Evolutionary conservation across 1,140 invertebrate genomes (phyloP), one percentile per base, ranked within the genome.

Genomic region (Meloidogyne chitwoodi): DNA sequence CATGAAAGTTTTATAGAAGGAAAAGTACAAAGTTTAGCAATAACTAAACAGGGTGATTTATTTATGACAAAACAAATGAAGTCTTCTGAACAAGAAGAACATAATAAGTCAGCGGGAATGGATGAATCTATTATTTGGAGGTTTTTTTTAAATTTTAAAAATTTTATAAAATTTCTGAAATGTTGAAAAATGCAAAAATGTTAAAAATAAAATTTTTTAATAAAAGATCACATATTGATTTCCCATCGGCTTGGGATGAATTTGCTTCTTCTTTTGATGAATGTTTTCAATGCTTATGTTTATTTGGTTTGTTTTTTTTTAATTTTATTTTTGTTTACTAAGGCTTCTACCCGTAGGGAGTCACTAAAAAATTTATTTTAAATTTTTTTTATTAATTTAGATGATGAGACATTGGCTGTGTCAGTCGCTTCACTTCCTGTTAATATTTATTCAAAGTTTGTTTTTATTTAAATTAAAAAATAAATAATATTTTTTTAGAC

Each of bases 381-480:
- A 31, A 19, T 66, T 1, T 34, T 11, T 65, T 65, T 65, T 6
- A 26, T 24, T 24, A 24, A 2, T 19, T 72, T 61, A 64, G 71
- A 63, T 63, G 34, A 63, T 63, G 63, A 81, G 10, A 87, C 84
- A 27, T 27, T 86, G 14, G 77, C 84, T 16, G 86, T 79, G 12
- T 74, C 84, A 26, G 75, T 79, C 2, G 65, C 68, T 16, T 70
- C 80, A 27, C 27, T 80, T 26, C 84, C 84, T n/a, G 76, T 83
- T n/a, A 87, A 86, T 75, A 81, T 87, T 66, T 86, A 81, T 70
- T 84, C 84, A 27, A 85, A 86, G 84, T 87, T 71, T 26, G 76
- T 26, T 27, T 26, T 29, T 77, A 72, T 29, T 14, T 16, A 10
- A 75, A 31, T 74, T 70, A 2, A 11, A 24, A 65, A 22, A 80